phyloP scores from a whole-genome alignment of 2,113 vertebrate species.

The Danionella cerebrum region DNA sequence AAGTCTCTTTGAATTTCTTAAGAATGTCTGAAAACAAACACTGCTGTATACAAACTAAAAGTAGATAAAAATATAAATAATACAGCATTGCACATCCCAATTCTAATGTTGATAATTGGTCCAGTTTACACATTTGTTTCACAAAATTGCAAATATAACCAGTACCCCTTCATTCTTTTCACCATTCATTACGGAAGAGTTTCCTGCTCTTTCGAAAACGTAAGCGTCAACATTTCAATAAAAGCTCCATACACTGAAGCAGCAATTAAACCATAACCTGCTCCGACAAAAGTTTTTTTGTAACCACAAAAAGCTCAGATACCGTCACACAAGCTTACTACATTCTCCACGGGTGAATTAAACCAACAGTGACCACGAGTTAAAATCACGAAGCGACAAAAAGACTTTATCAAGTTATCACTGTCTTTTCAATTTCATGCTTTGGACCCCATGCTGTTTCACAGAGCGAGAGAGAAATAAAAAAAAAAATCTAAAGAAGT shows the following conservation, averaged over 20 bases:
- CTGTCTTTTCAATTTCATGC: slow-evolving; percentile 31
- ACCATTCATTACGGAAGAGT: no score
- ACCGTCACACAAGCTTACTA: not conserved
- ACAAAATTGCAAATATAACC: no score
- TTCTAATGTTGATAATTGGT: no score
- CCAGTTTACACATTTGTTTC: no score
- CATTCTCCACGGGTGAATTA: not conserved
- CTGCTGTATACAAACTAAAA: not conserved
- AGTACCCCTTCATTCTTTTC: no score
- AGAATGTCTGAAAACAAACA: not conserved
- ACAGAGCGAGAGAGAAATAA: not conserved
- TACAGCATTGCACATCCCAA: not conserved
- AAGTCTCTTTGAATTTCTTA: not conserved
- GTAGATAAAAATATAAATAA: not conserved
- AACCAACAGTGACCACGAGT: not conserved
- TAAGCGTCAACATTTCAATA: no score
- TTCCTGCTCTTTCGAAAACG: no score
- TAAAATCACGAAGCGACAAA: not conserved
- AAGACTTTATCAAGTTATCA: slow-evolving; percentile 27
- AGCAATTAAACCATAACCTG: not conserved
- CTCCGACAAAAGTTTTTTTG: no score
- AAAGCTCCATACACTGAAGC: not conserved
- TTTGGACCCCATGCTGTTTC: slow-evolving; percentile 12
- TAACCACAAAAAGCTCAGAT: not conserved
- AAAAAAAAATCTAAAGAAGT: no score